A percentile compares a stretch with the other conserved stretches of the same genome.
phyloP scores from a whole-genome alignment of 2,113 vertebrate species.

The Sprattus sprattus region DNA sequence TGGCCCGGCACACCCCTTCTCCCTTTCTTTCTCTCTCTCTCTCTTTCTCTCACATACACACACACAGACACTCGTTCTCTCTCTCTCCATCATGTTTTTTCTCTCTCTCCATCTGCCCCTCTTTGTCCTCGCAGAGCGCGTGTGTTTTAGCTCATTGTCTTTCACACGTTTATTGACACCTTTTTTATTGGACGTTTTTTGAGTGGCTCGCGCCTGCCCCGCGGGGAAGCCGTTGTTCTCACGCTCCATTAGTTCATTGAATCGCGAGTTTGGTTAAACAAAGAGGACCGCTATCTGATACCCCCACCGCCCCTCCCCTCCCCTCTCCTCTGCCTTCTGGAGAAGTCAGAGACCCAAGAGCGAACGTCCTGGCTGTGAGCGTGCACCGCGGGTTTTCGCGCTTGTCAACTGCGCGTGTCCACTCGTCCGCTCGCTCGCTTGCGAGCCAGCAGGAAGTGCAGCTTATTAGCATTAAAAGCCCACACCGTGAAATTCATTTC shows the following conservation, averaged over 20 bases:
- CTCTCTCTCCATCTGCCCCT: constrained; percentile 85
- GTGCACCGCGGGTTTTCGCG: constrained; percentile 38
- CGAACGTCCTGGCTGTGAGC: neutral
- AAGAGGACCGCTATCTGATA: constrained; percentile 59
- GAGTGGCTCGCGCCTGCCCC: constrained; percentile 63
- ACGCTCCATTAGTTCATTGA: constrained; percentile 92
- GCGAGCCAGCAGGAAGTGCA: constrained; percentile 44
- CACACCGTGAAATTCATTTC: constrained; percentile 73
- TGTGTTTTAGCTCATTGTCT: constrained; percentile 84
- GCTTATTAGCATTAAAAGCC: constrained; percentile 76
- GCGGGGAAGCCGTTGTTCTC: constrained; percentile 81
- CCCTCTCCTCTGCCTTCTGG: constrained; percentile 49
- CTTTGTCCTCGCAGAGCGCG: constrained; percentile 69
- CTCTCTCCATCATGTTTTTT: constrained; percentile 12
- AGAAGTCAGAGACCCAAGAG: constrained; percentile 27
- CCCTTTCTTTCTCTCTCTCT: too few species aligned
- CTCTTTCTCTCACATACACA: too few species aligned
- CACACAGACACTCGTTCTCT: constrained; percentile 20
- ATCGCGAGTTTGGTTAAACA: constrained; percentile 57
- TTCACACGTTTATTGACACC: constrained; percentile 73
- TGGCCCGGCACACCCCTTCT: constrained; percentile 44
- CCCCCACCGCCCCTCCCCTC: constrained; percentile 69
- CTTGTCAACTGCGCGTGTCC: constrained; percentile 37
- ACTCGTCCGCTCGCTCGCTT: constrained; percentile 24
- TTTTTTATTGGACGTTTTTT: constrained; percentile 73